Base-by-base conservation (phyloP, 2,888 invertebrate genomes). In the Campopleginae sp. region DNA sequence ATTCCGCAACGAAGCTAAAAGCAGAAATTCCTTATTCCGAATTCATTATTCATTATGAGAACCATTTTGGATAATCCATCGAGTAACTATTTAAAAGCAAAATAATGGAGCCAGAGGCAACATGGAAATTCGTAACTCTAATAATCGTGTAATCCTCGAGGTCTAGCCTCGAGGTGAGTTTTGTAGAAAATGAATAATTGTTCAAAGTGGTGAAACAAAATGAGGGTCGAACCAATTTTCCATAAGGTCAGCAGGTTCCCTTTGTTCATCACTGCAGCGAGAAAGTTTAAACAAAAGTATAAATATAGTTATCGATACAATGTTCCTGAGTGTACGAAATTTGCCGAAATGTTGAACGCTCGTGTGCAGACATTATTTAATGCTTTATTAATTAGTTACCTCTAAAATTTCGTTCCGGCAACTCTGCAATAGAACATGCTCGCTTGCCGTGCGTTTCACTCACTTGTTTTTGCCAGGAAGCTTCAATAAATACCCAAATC, bases 291-390 rank as follows among this genome's bases (percentile, higher is more conserved):
- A 27, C n/a, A 65, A 65, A 38, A 65, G 10, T 65, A 65, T 38
- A 10, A 38, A 65, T 38, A 65, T 38, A 65, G 33, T 38, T 65
- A 65, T 65, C 65, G 65, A 7, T 58, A 58, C 58, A 27, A 58
- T 27, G 27, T 27, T 58, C 14, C 58, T 14, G 58, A 58, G 27
- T 12, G 27, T 27, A 14, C 4, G 58, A 58, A 51, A 27, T 58
- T 58, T 58, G 27, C 27, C 14, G 27, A 58, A 58, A 58, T 27
- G 10, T 58, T 14, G 27, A 58, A 14, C 5, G 27, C 27, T 58
- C 58, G 27, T 27, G 14, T 58, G 14, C 58, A 58, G 58, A 58
- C 14, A 58, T 58, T 23, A 58, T 58, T 58, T 58, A 58, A 58
- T 27, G 58, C 27, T 58, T 27, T 14, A 27, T 58, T 23, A 58